Conservation (phyloP, 2,113 vertebrate genomes). For the Leptocoma aspasia region DNA sequence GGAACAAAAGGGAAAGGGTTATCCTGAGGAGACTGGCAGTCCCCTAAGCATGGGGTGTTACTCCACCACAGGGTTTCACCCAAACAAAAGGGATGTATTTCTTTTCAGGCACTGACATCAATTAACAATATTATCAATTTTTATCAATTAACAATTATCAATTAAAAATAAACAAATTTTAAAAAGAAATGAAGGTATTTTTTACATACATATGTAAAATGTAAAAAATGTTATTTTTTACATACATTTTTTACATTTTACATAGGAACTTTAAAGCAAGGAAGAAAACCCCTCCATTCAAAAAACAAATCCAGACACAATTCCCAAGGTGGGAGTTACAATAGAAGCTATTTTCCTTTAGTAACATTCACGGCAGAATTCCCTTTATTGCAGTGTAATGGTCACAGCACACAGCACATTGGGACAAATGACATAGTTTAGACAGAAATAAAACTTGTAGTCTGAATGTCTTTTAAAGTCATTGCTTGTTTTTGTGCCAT, state of each 20-base stretch:
- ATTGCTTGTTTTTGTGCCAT: background rate
- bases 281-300: accelerated
- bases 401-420: background rate
- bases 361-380: background rate
- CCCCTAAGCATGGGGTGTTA: background rate
- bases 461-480: background rate
- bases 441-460: background rate
- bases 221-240: too few species aligned
- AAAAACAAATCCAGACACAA: background rate
- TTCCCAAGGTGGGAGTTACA: background rate
- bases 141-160: too few species aligned
- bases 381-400: background rate
- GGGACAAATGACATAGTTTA: background rate
- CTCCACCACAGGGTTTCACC: background rate
- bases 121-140: too few species aligned
- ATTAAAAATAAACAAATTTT: background rate
- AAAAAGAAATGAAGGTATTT: accelerated
- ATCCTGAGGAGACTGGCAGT: background rate
- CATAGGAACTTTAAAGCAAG: background rate
- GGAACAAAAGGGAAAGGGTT: background rate
- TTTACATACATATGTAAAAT: too few species aligned
- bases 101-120: background rate
- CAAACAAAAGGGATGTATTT: background rate
- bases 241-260: too few species aligned
- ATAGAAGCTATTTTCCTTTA: background rate